Base-by-base conservation (phyloP, 2,888 invertebrate species). In the Drosophila ezoana region DNA sequence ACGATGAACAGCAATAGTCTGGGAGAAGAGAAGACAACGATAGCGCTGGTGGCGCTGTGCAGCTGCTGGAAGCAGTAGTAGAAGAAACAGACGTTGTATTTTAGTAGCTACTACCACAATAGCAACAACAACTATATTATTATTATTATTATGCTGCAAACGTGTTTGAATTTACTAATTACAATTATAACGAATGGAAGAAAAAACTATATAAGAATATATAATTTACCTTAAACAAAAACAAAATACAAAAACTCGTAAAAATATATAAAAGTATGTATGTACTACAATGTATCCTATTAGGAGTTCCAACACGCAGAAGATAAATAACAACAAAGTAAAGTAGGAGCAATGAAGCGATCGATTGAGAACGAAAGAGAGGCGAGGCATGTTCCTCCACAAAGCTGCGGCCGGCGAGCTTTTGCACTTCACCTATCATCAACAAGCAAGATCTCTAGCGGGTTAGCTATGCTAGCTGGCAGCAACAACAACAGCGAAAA, bases 141-240 rank as follows among this genome's bases (percentile, higher is more conserved):
- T 72, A 76, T 80, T 79, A 83, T 68, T 72, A 86, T 83, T 67
- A 81, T 84, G 87, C 83, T 83, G 85, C 85, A 74, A 78, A 81
- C 79, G 87, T 86, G 86, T 86, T 86, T 86, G 83, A 86, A 86
- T 86, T 86, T 86, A 86, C 83, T 88, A 88, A 87, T 82, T 84
- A 87, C 82, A 76, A 85, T 81, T 87, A 83, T 81, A 87, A 87
- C 78, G 62, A 82, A 81, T 72, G 82, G 62, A 76, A 79, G 65
- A 70, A 54, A 75, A 65, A 78, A 57, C 77, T 76, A 76, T 76
- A 76, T 76, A 76, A 76, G 72, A 76, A 76, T 76, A 76, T 76
- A 76, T 76, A 76, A 76, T 72, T 76, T 76, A 76, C 74, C 76
- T 74, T 75, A 70, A 74, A 74, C 43, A 73, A 77, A 58, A 61